Evolutionary conservation across 2,113 vertebrate genomes (phyloP), one percentile per base, ranked within the genome.

Genomic region (Nanger granti): DNA sequence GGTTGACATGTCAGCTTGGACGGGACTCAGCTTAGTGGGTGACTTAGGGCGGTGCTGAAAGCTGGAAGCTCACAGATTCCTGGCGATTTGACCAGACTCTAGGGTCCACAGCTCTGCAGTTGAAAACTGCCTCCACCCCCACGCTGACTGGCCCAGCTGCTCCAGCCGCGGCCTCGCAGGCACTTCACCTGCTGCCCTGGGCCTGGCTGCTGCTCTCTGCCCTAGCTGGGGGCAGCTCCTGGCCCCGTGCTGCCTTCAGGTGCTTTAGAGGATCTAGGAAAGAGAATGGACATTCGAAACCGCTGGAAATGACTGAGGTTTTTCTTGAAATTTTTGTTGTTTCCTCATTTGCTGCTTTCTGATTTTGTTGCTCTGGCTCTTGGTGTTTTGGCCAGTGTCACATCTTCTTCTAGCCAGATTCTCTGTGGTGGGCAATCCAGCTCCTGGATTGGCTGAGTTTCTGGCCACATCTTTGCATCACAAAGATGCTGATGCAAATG

Each of bases 101-200:
- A 54, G 47, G 83, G 47, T 22, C 57, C 59, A 18, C 26, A 34
- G 10, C 10, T 57, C 84, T 62, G 0, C 2, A 20, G 34, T n/a
- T 73, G 66, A 64, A 66, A 93, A 62, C 20, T 1, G 4, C 5
- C 17, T 18, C 22, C 14, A 13, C n/a, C 9, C 55, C 14, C 7
- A 26, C 5, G 1, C 26, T 54, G 60, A 2, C 13, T 1, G 1
- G 1, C 8, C 49, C 76, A 47, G 0, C 4, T 41, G 92, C 17
- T 29, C 18, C 41, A 47, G 37, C 17, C 22, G 9, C 17, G 7
- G 47, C 84, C 34, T 87, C 11, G 5, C 7, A 29, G 12, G 37
- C 55, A 10, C 24, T 29, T 64, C 29, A 76, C 55, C 47, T 3
- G 5, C 41, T 26, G 28, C 59, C n/a, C 37, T 49, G 90, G 14